Base-by-base conservation (phyloP, 2,888 invertebrate genomes). In the Halictus ligatus region DNA sequence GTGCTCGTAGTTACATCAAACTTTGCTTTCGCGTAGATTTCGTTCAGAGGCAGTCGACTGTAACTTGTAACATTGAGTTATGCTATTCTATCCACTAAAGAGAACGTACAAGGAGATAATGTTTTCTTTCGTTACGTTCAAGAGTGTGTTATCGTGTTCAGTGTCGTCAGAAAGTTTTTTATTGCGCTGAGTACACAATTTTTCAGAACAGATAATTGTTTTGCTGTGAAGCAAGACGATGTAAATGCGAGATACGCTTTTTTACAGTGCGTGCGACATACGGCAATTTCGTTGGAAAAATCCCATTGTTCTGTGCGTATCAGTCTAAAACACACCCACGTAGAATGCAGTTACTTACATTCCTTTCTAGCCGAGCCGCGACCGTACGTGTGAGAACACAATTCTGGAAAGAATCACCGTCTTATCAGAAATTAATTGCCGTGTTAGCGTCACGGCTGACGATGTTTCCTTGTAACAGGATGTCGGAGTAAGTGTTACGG, bases 381-480 rank as follows among this genome's bases (percentile, higher is more conserved):
- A 35, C 4, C 64, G 54, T 67, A 64, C 72, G 35, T 5, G 21
- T 2, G 84, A 64, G 48, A 76, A 76, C 48, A 58, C 58, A 48
- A 54, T 46, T 76, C 15, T 46, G 40, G 29, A 74, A 79, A 80
- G 72, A 84, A 84, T 64, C 15, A n/a, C 74, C 21, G 29, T 6
- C 54, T 84, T 84, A 84, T 84, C 50, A 71, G 25, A 75, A 78
- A 75, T 84, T 84, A 84, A 84, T 84, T 84, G 84, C 60, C 78
- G 50, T 64, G 60, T 75, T 78, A 54, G 76, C 60, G 79, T 75
- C 72, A 84, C 75, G 69, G 75, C 25, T 48, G 35, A 48, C 48
- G 73, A 75, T 84, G 71, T 78, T 71, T 40, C 29, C 29, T 2
- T 25, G 13, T n/a, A 75, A 29, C 84, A 78, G 80, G 80, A 80